A percentile compares a stretch with the other conserved stretches of the same genome.
Conservation (phyloP, 1,140 invertebrate species). For the Drosophila bipectinata region DNA sequence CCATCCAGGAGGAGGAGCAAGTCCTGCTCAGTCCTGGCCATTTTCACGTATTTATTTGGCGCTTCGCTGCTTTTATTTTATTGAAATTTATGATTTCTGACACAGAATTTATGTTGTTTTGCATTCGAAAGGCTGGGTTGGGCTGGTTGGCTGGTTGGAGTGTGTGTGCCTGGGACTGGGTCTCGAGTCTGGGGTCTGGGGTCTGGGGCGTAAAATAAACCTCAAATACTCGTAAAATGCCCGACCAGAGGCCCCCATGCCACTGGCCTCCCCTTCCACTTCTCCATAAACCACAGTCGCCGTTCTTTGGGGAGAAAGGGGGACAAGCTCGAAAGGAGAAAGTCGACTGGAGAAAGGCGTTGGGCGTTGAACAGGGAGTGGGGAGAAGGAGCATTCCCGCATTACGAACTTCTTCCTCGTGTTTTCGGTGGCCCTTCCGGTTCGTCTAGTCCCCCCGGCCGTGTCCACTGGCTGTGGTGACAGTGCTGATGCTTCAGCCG, state of each 20-base stretch:
- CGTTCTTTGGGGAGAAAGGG: constrained; percentile 1
- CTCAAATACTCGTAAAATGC: constrained; percentile 78
- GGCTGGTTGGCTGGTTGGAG: background rate
- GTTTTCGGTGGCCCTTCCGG: constrained; percentile 11
- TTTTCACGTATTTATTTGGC: constrained; percentile 64
- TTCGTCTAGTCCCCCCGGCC: constrained; percentile 12
- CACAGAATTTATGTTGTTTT: constrained; percentile 79
- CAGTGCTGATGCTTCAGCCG: background rate
- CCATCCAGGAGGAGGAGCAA: background rate
- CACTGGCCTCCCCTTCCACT: too few species aligned
- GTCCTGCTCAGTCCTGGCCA: background rate
- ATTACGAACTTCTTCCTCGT: constrained; percentile 9
- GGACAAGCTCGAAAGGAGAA: background rate
- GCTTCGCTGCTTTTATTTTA: constrained; percentile 71
- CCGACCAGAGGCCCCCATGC: constrained; percentile 18
- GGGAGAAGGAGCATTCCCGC: background rate
- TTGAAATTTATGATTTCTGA: constrained; percentile 82
- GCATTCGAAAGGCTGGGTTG: constrained; percentile 36
- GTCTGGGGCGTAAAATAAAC: constrained; percentile 74
- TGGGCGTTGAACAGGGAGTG: background rate
- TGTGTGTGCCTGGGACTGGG: constrained; percentile 6
- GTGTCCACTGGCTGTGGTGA: background rate
- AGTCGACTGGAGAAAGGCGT: background rate
- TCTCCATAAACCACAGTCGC: constrained; percentile 18
- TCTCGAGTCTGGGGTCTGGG: background rate